Base-by-base conservation (phyloP, 2,797 vertebrate species). In the Threskiornis aethiopicus region DNA sequence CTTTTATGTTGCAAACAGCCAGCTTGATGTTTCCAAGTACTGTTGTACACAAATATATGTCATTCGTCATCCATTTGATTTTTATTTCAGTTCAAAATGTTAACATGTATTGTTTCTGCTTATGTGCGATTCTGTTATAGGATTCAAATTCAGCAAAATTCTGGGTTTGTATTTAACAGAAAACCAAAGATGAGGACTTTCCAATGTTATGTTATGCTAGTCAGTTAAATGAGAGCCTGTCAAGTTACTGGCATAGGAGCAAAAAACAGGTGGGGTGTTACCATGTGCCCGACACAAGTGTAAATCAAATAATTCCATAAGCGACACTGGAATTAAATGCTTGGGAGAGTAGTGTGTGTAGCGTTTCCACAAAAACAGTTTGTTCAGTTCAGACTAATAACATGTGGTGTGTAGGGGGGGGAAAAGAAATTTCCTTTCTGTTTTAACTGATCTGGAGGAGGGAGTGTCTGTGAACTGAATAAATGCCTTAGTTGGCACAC, bases 11-110 rank as follows among this genome's bases (percentile, higher is more conserved):
- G 57, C 51, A 92, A 47, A 73, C 57, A 75, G 59, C 19, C 65
- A 89, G 93, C 64, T 69, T 96, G 62, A 96, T 97, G 95, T 97
- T 98, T 97, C 84, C 90, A 94, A 96, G 94, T 97, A 88, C 96
- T 97, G 93, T 90, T 94, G 90, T 95, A 92, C 72, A 78, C 87
- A 94, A 47, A 72, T 81, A 79, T 93, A 67, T 85, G 96, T 97
- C 79, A 97, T 98, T 94, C 87, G 96, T 92, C 81, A 96, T 93
- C 79, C 75, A 79, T 91, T 57, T 95, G 44, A 93, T 94, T 97
- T 95, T 97, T 96, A 80, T 92, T 98, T 97, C 94, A 87, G 52
- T 91, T 97, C 52, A 47, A 97, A 96, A 91, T 93, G 77, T 94
- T 95, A 97, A 46, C 19, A 42, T 86, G 31, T 69, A 70, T 67